Conservation (phyloP, 2,888 invertebrate species). For the Dryocosmus kuriphilus region DNA sequence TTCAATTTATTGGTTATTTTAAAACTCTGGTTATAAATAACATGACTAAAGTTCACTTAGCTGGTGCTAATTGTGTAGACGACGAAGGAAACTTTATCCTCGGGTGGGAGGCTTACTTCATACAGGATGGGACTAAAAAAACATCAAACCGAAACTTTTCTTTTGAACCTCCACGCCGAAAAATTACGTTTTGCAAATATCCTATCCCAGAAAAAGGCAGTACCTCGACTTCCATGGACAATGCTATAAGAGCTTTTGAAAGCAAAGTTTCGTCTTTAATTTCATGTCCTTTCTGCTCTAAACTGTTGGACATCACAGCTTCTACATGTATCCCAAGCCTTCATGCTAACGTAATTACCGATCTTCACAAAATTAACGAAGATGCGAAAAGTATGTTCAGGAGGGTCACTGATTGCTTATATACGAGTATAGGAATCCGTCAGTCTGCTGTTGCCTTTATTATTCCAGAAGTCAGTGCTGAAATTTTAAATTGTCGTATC, state of each 20-base stretch:
- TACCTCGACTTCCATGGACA: too few species aligned
- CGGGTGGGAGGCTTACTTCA: too few species aligned
- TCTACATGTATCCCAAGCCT: neutral
- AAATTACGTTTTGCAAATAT: too few species aligned
- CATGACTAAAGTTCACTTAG: neutral
- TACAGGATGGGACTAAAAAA: too few species aligned
- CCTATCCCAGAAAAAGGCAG: too few species aligned
- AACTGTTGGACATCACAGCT: neutral
- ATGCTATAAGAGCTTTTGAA: neutral
- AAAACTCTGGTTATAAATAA: constrained; percentile 41
- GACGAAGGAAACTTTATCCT: too few species aligned
- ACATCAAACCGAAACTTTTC: too few species aligned
- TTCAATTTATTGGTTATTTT: constrained; percentile 37
- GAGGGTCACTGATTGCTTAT: neutral
- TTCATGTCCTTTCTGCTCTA: neutral
- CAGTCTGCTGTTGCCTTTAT: too few species aligned
- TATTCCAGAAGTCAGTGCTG: neutral
- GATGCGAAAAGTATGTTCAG: neutral
- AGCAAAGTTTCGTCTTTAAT: neutral
- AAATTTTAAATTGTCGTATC: neutral
- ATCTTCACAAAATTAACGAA: neutral
- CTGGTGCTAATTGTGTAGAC: constrained; percentile 8
- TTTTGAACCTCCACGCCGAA: too few species aligned
- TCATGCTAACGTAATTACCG: neutral
- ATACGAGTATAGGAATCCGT: too few species aligned